These are phyloP conservation scores for Prinia subflava DNA, from an alignment of 2,113 vertebrate species.

Conservation along the genomic window DNA sequence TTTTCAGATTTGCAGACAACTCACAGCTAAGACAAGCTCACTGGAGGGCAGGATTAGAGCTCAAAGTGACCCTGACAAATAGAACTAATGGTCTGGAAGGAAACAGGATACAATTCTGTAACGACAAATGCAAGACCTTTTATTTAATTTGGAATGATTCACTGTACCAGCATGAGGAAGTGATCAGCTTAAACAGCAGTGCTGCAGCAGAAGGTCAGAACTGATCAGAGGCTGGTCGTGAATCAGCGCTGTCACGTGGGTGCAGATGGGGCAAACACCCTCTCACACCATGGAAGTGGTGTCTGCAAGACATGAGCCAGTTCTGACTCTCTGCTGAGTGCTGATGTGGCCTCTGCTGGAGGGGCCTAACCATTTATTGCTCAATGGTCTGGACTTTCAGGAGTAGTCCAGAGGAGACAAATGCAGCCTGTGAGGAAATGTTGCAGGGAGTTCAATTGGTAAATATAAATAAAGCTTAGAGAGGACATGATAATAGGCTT, in stretches of 20 bases:
- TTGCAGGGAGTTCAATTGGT: neutral
- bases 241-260: accelerated
- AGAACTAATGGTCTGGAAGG: neutral
- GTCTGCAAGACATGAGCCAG: neutral
- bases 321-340: neutral
- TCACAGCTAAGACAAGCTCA: neutral
- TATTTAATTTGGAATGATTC: neutral
- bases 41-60: neutral
- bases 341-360: neutral
- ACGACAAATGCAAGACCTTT: neutral
- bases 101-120: neutral
- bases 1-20: neutral
- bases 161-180: neutral
- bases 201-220: neutral
- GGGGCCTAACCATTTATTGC: accelerated
- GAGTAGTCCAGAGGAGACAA: neutral
- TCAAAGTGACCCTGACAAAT: neutral
- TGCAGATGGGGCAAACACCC: neutral
- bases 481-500: neutral
- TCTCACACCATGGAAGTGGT: neutral
- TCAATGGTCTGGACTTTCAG: neutral
- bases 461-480: neutral
- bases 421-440: neutral
- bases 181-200: neutral
- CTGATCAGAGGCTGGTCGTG: neutral